Percentiles rank a stretch among this genome's conserved stretches.
Evolutionary conservation across 2,888 invertebrate genomes (phyloP).

Genomic region (Agriopis leucophaearia): DNA sequence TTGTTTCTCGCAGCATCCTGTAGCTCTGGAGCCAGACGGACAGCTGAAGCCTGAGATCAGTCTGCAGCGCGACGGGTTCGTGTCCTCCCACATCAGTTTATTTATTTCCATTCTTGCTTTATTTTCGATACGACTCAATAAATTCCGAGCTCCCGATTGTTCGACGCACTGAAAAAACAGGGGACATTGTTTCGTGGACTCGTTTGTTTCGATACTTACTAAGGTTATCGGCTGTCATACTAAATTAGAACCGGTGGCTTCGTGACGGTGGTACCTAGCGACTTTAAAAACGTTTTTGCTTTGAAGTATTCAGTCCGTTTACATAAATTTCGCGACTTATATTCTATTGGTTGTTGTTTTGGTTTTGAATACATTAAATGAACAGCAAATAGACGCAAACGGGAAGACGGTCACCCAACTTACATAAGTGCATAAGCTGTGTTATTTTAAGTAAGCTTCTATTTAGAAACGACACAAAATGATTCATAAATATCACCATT

Average conservation of each 20-base stretch:
- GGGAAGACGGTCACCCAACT: too few species aligned
- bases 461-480: too few species aligned
- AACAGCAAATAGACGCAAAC: too few species aligned
- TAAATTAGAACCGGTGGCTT: slow-evolving; percentile 63
- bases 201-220: slow-evolving; percentile 51
- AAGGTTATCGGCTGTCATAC: slow-evolving; percentile 58
- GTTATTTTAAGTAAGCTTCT: too few species aligned
- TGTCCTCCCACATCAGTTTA: slow-evolving; percentile 59
- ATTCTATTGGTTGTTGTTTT: too few species aligned
- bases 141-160: slow-evolving; percentile 80
- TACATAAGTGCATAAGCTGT: too few species aligned
- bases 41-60: slow-evolving; percentile 83
- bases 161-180: slow-evolving; percentile 69
- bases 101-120: slow-evolving; percentile 58
- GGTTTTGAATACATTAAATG: too few species aligned
- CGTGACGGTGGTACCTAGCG: slow-evolving; percentile 46
- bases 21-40: slow-evolving; percentile 64
- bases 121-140: slow-evolving; percentile 80
- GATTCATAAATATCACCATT: too few species aligned
- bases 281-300: slow-evolving; percentile 40
- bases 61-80: slow-evolving; percentile 72
- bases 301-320: slow-evolving; percentile 18
- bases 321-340: not conserved
- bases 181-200: slow-evolving; percentile 66
- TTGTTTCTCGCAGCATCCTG: slow-evolving; percentile 44